These are phyloP conservation scores for Neomorphus geoffroyi DNA, from an alignment of 2,797 vertebrate genomes.

Conservation along the genomic window DNA sequence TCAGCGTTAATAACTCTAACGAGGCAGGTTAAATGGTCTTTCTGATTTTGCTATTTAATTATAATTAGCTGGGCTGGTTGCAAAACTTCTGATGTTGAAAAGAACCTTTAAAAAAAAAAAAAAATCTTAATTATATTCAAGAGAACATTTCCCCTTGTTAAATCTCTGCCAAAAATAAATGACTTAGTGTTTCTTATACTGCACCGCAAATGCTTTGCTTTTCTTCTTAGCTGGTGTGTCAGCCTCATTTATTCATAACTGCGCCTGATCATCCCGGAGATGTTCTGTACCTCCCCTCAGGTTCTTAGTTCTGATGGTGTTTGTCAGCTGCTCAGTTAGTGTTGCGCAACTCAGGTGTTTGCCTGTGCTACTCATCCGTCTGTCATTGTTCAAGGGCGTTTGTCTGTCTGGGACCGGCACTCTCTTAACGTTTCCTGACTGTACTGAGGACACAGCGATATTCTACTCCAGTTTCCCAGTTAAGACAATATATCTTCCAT, in stretches of 20 bases:
- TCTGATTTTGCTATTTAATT: not conserved
- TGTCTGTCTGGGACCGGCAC: not conserved
- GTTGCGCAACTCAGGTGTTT: not conserved
- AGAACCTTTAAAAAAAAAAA: not conserved
- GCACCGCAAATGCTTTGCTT: not conserved
- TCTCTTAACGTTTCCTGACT: not conserved
- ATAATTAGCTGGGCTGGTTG: not conserved
- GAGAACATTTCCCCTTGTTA: not conserved
- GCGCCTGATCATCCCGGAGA: not conserved
- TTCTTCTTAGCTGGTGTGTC: not conserved
- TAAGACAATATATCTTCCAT: not conserved
- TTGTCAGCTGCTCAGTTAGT: not conserved
- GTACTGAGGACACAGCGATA: not conserved
- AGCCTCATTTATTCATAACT: slow-evolving; percentile 11
- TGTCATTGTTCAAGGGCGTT: slow-evolving; percentile 9
- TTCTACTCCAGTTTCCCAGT: not conserved
- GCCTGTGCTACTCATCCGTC: not conserved
- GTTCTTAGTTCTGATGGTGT: not conserved
- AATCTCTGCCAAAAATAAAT: not conserved
- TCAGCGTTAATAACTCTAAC: not conserved
- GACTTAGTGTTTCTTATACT: not conserved
- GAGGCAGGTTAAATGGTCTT: not conserved
- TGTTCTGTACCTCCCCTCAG: not conserved
- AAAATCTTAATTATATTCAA: not conserved
- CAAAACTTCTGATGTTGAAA: not conserved